Base-by-base conservation (phyloP, 2,113 vertebrate genomes). In the Epinephelus lanceolatus region DNA sequence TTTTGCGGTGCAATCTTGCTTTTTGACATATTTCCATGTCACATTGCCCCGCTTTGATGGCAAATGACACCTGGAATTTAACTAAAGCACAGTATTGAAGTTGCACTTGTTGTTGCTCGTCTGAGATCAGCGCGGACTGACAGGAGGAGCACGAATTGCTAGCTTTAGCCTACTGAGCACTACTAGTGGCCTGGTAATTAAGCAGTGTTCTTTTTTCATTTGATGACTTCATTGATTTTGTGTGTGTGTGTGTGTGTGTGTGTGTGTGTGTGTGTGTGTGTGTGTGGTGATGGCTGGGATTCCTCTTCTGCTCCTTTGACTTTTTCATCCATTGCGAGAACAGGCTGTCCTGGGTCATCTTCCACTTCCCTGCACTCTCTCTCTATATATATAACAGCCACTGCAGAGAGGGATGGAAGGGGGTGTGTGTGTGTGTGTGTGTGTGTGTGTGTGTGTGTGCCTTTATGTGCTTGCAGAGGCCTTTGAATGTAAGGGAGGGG, bases 281-380 rank as follows among this genome's bases (percentile, higher is more conserved):
- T 62, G 37, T 45, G 63, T 23, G 15, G 30, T 79, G n/a, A 45
- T 47, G 10, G 2, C 12, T 1, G 21, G 57, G 59, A 86, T 88
- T 79, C 78, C 62, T 68, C 71, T 27, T 63, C 71, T 69, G 65
- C 42, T 68, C 27, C 49, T 71, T 74, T 83, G 82, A 71, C 52
- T 70, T 75, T 78, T 82, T 80, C 79, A 79, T 81, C 33, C 37
- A n/a, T 59, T 21, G 19, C 5, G 17, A 74, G 84, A 88, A 91
- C 84, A 90, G 62, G 10, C 78, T 86, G 88, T 90, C 45, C 77
- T 56, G 71, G 27, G 5, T 70, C 81, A 60, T 60, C 62, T 80
- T 84, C 73, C 60, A 23, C 51, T 53, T 72, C 74, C 60, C 42
- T 7, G 59, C 25, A 45, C 83, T 33, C 74, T 61, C 74, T 71